A percentile compares a stretch with the other conserved stretches of the same genome.
Conservation (phyloP, 2,797 vertebrate genomes). For the Chelon labrosus region DNA sequence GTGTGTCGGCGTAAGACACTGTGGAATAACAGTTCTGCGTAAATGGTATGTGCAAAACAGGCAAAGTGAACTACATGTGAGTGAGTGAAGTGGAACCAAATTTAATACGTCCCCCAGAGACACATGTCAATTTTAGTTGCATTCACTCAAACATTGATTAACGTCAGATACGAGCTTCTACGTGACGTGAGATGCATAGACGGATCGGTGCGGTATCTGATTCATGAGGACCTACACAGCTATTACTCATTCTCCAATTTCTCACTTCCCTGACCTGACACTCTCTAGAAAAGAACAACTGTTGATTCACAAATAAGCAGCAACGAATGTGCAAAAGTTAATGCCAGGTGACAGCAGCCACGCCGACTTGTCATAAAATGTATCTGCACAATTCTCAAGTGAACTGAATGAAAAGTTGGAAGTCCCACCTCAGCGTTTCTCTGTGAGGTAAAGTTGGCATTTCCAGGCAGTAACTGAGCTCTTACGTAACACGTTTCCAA, state of each 20-base stretch:
- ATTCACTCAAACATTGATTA: background rate
- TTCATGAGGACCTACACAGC: slow-evolving; percentile 7
- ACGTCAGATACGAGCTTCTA: background rate
- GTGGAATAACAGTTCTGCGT: no score
- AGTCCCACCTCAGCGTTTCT: no score
- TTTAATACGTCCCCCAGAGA: no score
- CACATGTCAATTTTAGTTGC: no score
- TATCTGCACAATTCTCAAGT: background rate
- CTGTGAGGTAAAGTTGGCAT: background rate
- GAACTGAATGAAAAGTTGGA: background rate
- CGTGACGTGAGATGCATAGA: background rate
- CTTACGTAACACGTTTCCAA: slow-evolving; percentile 9
- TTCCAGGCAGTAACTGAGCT: slow-evolving; percentile 8
- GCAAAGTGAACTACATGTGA: no score
- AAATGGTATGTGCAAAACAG: no score
- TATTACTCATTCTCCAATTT: background rate
- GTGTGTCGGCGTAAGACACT: no score
- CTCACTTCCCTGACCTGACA: slow-evolving; percentile 10
- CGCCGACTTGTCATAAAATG: background rate
- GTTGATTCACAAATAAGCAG: background rate
- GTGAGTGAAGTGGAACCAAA: no score
- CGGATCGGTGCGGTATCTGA: background rate
- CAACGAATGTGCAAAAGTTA: background rate
- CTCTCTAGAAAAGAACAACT: background rate
- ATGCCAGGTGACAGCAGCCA: background rate